Percentiles rank a stretch among this genome's conserved stretches.
Conservation (phyloP, 2,888 invertebrate genomes). For the Cyaniris semiargus region DNA sequence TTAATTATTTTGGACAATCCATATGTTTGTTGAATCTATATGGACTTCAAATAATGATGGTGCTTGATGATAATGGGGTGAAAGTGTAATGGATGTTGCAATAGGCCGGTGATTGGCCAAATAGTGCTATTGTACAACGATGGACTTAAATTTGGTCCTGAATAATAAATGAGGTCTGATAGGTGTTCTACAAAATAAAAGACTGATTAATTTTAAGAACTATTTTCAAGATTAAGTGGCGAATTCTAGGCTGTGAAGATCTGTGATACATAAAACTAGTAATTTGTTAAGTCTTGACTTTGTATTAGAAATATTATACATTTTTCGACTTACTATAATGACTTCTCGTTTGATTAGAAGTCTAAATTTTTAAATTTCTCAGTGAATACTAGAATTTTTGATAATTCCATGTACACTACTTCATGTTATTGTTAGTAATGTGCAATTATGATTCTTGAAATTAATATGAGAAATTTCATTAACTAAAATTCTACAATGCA, state of each 20-base stretch:
- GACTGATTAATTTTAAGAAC: slow-evolving; percentile 29
- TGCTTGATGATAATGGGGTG: slow-evolving; percentile 27
- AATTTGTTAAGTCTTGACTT: not conserved
- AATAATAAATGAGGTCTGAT: slow-evolving; percentile 2
- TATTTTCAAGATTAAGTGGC: slow-evolving; percentile 12
- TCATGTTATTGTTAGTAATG: not conserved
- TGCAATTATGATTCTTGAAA: not conserved
- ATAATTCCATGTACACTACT: not conserved
- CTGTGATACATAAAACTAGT: slow-evolving; percentile 34
- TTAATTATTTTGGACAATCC: slow-evolving; percentile 42
- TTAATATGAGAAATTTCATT: not conserved
- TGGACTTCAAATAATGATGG: slow-evolving; percentile 21
- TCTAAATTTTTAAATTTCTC: not conserved
- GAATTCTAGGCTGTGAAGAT: slow-evolving; percentile 35
- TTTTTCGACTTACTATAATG: not conserved
- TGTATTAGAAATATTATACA: not conserved
- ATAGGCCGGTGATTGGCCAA: slow-evolving; percentile 30
- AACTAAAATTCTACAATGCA: too few relatives aligned
- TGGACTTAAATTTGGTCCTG: slow-evolving; percentile 1
- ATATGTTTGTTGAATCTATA: slow-evolving; percentile 16
- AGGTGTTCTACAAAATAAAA: slow-evolving; percentile 29
- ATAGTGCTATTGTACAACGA: not conserved
- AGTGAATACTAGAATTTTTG: not conserved
- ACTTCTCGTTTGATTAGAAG: slow-evolving; percentile 9
- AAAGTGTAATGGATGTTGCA: slow-evolving; percentile 38